These are phyloP conservation scores for Heliocidaris tuberculata DNA, from an alignment of 35 echinoderm and acorn worm genomes.

Conservation along the genomic window DNA sequence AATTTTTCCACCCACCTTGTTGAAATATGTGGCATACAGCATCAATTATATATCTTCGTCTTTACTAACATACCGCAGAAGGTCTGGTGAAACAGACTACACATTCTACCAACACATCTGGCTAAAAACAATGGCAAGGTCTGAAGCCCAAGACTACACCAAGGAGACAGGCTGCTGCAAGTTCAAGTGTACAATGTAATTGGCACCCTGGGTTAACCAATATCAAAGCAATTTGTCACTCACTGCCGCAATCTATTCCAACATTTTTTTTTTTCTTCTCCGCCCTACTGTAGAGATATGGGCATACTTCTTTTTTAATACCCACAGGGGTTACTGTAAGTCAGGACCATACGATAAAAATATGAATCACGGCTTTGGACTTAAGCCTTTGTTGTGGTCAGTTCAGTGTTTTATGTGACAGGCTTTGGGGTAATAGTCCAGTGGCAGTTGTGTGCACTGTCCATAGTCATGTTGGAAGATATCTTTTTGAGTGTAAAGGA, in stretches of 20 bases:
- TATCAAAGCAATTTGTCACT: conserved; percentile 34
- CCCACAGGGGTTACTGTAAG: not conserved
- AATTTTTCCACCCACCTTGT: no score
- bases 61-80: no score
- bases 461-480: not conserved
- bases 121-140: not conserved
- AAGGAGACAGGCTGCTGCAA: not conserved
- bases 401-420: conserved; percentile 9
- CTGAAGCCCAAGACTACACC: not conserved
- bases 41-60: no score
- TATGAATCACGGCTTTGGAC: conserved; percentile 14
- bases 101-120: no score
- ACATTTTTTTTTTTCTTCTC: not conserved
- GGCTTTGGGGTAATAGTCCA: not conserved
- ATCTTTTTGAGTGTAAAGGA: not conserved
- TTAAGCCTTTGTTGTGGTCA: conserved; percentile 34
- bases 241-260: not conserved
- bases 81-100: no score
- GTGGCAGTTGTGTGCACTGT: not conserved
- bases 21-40: no score
- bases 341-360: not conserved
- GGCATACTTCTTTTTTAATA: not conserved
- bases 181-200: conserved; percentile 29
- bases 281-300: not conserved
- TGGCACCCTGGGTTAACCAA: conserved; percentile 20